Conservation (phyloP, 1,140 invertebrate species). For the Listronotus oregonensis region DNA sequence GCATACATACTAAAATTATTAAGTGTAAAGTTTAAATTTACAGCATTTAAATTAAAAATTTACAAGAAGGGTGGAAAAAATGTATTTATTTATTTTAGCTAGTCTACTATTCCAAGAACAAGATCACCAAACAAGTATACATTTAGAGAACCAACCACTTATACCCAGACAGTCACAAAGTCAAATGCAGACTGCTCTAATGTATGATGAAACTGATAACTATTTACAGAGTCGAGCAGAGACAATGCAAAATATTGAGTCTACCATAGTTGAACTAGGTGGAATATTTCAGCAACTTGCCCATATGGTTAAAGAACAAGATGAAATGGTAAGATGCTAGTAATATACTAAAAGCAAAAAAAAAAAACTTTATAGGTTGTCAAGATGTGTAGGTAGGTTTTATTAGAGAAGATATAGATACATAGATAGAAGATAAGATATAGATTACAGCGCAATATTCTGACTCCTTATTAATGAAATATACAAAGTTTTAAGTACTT, state of each 20-base stretch:
- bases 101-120: conserved; percentile 65
- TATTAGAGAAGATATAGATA: no score
- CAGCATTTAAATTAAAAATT: no score
- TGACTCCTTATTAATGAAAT: no score
- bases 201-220: conserved; percentile 85
- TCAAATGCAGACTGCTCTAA: conserved; percentile 67
- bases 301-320: conserved; percentile 99
- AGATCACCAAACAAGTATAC: conserved; percentile 74
- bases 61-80: no score
- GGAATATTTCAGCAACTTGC: conserved; percentile 98
- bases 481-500: no score
- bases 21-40: no score
- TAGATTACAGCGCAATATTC: no score
- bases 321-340: conserved; percentile 84
- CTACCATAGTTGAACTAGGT: conserved; percentile 98
- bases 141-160: conserved; percentile 64
- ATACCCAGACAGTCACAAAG: conserved; percentile 53
- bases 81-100: conserved; percentile 39
- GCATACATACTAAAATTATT: no score
- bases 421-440: no score
- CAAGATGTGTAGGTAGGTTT: no score
- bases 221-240: conserved; percentile 93
- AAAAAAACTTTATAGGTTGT: no score
- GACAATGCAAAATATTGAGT: conserved; percentile 99
- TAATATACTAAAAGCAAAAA: neutral